These are phyloP conservation scores for Nomada goodeniana DNA, from an alignment of 2,888 invertebrate species.

Conservation along the genomic window DNA sequence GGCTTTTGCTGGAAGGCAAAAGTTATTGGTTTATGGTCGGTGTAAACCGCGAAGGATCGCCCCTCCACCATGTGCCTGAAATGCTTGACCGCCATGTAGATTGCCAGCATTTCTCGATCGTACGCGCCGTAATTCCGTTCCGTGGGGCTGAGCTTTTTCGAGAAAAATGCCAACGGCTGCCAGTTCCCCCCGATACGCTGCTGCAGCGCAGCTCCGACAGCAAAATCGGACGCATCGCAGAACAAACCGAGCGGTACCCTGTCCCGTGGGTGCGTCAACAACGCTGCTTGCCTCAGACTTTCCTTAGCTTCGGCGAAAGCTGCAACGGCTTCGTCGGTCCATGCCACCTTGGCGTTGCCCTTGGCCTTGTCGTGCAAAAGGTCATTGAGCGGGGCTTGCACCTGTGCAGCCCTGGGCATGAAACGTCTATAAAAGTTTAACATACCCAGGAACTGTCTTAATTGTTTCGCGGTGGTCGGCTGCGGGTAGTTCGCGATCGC, in stretches of 20 bases:
- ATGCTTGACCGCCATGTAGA: too few relatives aligned
- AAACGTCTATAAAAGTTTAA: slow-evolving; percentile 4
- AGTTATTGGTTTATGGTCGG: too few relatives aligned
- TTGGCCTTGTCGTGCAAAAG: neutral
- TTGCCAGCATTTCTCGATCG: too few relatives aligned
- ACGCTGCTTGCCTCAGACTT: neutral
- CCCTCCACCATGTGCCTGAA: too few relatives aligned
- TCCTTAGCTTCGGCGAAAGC: neutral
- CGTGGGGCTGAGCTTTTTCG: neutral
- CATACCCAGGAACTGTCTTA: slow-evolving; percentile 14
- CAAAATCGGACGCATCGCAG: slow-evolving; percentile 8
- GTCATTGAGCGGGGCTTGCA: slow-evolving; percentile 10
- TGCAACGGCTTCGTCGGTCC: too few relatives aligned
- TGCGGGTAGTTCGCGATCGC: neutral
- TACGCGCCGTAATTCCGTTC: too few relatives aligned
- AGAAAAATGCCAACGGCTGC: slow-evolving; percentile 31
- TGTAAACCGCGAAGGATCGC: too few relatives aligned
- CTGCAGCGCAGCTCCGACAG: slow-evolving; percentile 48
- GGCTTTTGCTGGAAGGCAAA: too few relatives aligned
- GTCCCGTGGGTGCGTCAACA: neutral
- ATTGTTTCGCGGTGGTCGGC: slow-evolving; percentile 2
- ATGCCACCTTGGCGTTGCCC: neutral
- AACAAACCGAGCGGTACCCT: neutral
- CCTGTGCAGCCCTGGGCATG: slow-evolving; percentile 3
- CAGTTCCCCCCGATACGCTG: slow-evolving; percentile 25